Percentiles rank a stretch among this genome's conserved stretches.
These are phyloP conservation scores for Holacanthella duospinosa DNA, from an alignment of 2,888 invertebrate species.

Conservation along the genomic window DNA sequence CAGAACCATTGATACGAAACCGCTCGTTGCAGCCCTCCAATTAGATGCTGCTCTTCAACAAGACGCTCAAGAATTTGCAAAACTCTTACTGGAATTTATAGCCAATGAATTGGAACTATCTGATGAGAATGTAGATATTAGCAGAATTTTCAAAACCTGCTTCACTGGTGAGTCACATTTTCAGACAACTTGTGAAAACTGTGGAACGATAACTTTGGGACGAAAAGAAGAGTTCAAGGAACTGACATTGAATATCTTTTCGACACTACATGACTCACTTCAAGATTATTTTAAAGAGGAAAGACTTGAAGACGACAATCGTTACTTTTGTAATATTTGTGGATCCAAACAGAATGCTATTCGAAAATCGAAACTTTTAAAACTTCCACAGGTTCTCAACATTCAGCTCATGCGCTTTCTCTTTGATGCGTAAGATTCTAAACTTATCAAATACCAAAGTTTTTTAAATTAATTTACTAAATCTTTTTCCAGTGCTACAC, in stretches of 20 bases:
- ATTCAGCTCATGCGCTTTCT: conserved; percentile 53
- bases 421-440: conserved; percentile 47
- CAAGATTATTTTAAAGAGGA: conserved; percentile 51
- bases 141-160: conserved; percentile 13
- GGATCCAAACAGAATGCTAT: conserved; percentile 50
- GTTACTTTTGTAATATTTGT: conserved; percentile 51
- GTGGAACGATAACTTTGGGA: conserved; percentile 17
- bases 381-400: conserved; percentile 51
- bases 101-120: conserved; percentile 17
- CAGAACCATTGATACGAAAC: conserved; percentile 48
- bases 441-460: conserved; percentile 7
- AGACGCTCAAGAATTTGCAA: conserved; percentile 57
- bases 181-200: conserved; percentile 27
- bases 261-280: conserved; percentile 47
- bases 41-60: conserved; percentile 52
- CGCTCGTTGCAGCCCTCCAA: conserved; percentile 49
- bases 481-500: conserved; percentile 44
- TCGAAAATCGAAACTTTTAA: conserved; percentile 47
- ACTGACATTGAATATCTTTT: conserved; percentile 50
- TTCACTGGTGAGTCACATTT: conserved; percentile 27
- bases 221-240: conserved; percentile 47
- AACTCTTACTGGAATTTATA: conserved; percentile 45
- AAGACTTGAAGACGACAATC: conserved; percentile 50
- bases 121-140: conserved; percentile 14
- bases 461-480: conserved; percentile 3